Evolutionary conservation across 1,140 invertebrate species (phyloP).

Genomic region (Papilio xuthus): DNA sequence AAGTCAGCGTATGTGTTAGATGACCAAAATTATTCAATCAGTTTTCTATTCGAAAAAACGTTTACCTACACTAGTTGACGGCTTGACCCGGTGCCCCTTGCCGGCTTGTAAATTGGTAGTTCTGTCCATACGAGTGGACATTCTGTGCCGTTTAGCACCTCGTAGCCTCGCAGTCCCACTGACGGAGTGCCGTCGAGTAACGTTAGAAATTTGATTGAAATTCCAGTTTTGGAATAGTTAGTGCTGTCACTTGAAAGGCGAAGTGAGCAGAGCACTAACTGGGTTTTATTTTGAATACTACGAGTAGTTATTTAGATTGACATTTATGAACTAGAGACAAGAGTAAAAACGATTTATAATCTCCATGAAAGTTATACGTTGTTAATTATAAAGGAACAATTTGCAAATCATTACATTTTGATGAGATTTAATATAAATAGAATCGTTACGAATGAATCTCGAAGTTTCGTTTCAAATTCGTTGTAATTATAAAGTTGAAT

Average conservation of each 20-base stretch:
- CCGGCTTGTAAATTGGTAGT: constrained; percentile 63
- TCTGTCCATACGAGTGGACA: constrained; percentile 50
- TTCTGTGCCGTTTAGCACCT: constrained; percentile 67
- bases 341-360: too few relatives aligned
- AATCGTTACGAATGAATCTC: constrained; percentile 2
- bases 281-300: neutral
- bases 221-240: constrained; percentile 29
- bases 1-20: neutral
- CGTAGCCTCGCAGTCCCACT: neutral
- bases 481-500: constrained; percentile 22
- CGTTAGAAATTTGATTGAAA: constrained; percentile 31
- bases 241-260: constrained; percentile 13
- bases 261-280: neutral
- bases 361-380: neutral
- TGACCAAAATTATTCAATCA: neutral
- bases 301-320: neutral
- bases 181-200: constrained; percentile 6
- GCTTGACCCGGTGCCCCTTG: constrained; percentile 52
- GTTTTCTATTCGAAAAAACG: neutral
- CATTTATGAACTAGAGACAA: neutral
- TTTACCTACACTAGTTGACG: constrained; percentile 31
- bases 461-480: neutral
- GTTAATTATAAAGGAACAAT: neutral
- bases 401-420: neutral
- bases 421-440: constrained; percentile 12